phyloP scores from a whole-genome alignment of 2,888 invertebrate species.

The Erynnis tages region DNA sequence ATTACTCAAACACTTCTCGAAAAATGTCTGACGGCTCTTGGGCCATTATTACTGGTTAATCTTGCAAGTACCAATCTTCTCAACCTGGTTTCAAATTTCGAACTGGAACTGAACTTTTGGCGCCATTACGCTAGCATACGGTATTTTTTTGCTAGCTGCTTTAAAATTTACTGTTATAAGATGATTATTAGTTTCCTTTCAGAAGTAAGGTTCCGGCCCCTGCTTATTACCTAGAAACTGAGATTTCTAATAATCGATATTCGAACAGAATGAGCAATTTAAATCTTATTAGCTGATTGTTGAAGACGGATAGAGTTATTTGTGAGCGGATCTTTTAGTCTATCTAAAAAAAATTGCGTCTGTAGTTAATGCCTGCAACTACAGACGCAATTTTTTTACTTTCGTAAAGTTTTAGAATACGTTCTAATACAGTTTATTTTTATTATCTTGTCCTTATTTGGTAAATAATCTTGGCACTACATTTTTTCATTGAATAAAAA shows the following conservation, averaged over 20 bases:
- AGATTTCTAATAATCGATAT: conserved; percentile 23
- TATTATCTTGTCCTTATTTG: too few relatives aligned
- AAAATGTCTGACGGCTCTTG: too few relatives aligned
- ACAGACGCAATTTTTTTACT: too few relatives aligned
- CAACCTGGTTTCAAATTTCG: conserved; percentile 23
- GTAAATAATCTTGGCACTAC: too few relatives aligned
- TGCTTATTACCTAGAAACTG: conserved; percentile 17
- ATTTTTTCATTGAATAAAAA: too few relatives aligned
- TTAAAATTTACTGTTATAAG: conserved; percentile 41
- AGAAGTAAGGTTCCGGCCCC: conserved; percentile 25
- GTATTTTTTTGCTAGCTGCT: conserved; percentile 32
- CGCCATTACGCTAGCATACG: conserved; percentile 35
- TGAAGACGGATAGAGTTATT: conserved; percentile 12
- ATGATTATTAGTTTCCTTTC: conserved; percentile 43
- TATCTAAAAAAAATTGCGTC: neutral
- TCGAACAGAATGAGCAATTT: conserved; percentile 3
- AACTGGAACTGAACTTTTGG: conserved; percentile 22
- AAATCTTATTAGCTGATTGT: conserved; percentile 7
- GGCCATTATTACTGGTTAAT: neutral
- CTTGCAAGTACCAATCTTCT: conserved; percentile 15
- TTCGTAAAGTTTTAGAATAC: too few relatives aligned
- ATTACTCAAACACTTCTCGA: too few relatives aligned
- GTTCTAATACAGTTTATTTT: too few relatives aligned
- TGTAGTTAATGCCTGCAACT: neutral
- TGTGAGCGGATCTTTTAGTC: neutral